These are phyloP conservation scores for Nesogale talazaci DNA, from an alignment of 2,113 vertebrate genomes.

Conservation along the genomic window DNA sequence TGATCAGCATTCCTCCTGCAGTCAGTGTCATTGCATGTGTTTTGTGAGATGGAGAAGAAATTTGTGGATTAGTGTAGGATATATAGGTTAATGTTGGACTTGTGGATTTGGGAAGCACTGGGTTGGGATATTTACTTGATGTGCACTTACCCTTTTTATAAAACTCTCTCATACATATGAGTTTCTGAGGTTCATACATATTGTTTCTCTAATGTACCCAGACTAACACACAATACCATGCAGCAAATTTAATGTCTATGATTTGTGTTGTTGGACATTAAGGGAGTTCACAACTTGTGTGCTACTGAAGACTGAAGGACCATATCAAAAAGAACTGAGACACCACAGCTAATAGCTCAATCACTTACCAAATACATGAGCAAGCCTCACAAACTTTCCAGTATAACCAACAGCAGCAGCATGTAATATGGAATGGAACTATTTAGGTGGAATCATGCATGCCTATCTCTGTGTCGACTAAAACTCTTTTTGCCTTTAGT, in stretches of 20 bases:
- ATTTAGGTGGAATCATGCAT: not conserved
- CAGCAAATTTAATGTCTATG: not conserved
- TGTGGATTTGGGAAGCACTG: too few species aligned
- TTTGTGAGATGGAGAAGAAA: too few species aligned
- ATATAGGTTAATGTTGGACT: too few species aligned
- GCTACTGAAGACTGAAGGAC: not conserved
- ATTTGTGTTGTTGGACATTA: not conserved
- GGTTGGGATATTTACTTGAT: too few species aligned
- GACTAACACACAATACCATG: not conserved
- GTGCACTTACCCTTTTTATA: too few species aligned
- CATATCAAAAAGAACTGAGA: rapidly evolving
- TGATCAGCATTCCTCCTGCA: too few species aligned
- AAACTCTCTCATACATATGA: too few species aligned
- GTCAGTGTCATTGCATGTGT: too few species aligned
- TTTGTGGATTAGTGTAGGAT: too few species aligned
- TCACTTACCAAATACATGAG: not conserved
- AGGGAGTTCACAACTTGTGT: not conserved
- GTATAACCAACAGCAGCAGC: not conserved
- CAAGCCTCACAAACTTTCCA: not conserved
- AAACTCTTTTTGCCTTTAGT: not conserved
- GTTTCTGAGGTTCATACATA: too few species aligned
- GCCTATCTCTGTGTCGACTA: not conserved
- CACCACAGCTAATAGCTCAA: not conserved
- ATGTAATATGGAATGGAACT: too few species aligned
- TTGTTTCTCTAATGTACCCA: too few species aligned